A percentile compares a stretch with the other conserved stretches of the same genome.
Evolutionary conservation across 1,140 invertebrate species (phyloP).

Genomic region (Drosophila erecta): DNA sequence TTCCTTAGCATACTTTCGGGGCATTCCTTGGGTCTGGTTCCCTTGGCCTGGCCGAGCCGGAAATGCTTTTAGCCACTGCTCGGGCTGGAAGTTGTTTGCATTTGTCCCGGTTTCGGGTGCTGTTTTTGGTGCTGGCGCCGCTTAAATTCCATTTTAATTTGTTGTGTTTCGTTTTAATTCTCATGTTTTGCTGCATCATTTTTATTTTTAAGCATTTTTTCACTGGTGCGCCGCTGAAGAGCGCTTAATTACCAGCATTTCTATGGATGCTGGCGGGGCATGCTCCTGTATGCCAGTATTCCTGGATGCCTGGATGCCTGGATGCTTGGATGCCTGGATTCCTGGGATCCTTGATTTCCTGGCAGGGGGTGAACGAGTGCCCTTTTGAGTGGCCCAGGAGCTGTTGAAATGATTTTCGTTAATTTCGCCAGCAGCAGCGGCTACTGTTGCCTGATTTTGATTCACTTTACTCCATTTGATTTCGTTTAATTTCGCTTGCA

Average conservation of each 20-base stretch:
- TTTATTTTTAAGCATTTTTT: conserved; percentile 34
- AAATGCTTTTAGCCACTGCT: conserved; percentile 45
- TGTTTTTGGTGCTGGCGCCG: conserved; percentile 7
- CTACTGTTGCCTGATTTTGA: conserved; percentile 45
- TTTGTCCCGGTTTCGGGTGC: conserved; percentile 20
- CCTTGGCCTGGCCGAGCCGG: conserved; percentile 21
- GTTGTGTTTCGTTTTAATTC: conserved; percentile 55
- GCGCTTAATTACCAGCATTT: conserved; percentile 80
- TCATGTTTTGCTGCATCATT: conserved; percentile 20
- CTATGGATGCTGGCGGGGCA: conserved; percentile 31
- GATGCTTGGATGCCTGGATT: background rate
- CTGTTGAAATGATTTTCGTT: conserved; percentile 64
- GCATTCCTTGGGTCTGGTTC: conserved; percentile 26
- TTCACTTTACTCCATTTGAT: conserved; percentile 50
- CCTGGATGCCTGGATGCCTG: background rate
- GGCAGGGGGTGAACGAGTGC: background rate
- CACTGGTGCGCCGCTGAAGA: conserved; percentile 43
- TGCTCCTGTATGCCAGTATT: background rate
- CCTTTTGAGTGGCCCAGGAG: conserved; percentile 34
- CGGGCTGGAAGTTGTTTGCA: conserved; percentile 50
- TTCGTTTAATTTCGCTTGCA: conserved; percentile 55
- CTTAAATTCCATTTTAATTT: conserved; percentile 80
- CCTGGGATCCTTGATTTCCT: conserved; percentile 10
- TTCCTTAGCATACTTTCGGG: conserved; percentile 66
- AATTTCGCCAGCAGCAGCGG: conserved; percentile 40